Evolutionary conservation across 2,888 invertebrate species (phyloP).

Genomic region (Sinhomidia bicolor): DNA sequence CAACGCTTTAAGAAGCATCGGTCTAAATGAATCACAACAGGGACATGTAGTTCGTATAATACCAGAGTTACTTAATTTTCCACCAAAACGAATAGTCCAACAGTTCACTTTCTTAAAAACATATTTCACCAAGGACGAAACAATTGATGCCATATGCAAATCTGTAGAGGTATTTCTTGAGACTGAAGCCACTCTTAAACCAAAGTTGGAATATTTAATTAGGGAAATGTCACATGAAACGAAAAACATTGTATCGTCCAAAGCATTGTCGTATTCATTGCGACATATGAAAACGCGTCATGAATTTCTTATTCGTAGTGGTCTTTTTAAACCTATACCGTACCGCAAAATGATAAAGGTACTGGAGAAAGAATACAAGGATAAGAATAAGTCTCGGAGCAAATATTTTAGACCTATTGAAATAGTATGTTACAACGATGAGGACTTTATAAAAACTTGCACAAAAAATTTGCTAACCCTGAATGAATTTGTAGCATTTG

Average conservation of each 20-base stretch:
- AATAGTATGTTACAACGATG: conserved; percentile 74
- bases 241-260: conserved; percentile 64
- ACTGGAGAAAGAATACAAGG: conserved; percentile 66
- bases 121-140: conserved; percentile 72
- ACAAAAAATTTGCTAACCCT: conserved; percentile 67
- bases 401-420: conserved; percentile 76
- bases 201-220: conserved; percentile 75
- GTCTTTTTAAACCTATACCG: conserved; percentile 74
- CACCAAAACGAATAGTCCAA: conserved; percentile 24
- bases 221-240: conserved; percentile 75
- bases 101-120: conserved; percentile 67
- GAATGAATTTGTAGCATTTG: conserved; percentile 77
- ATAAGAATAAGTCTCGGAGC: conserved; percentile 58
- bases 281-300: conserved; percentile 73
- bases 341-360: conserved; percentile 75
- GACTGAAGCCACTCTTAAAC: conserved; percentile 37
- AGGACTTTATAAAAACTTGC: conserved; percentile 75
- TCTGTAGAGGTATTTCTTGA: conserved; percentile 67
- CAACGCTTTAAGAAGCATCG: conserved; percentile 54
- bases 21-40: conserved; percentile 65
- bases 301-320: conserved; percentile 77
- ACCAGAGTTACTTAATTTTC: conserved; percentile 69
- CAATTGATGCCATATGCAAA: conserved; percentile 65
- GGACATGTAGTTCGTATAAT: conserved; percentile 49
- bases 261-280: conserved; percentile 59